Percentiles rank a stretch among this genome's conserved stretches.
Conservation (phyloP, 1,140 invertebrate genomes). For the Drosophila obscura region DNA sequence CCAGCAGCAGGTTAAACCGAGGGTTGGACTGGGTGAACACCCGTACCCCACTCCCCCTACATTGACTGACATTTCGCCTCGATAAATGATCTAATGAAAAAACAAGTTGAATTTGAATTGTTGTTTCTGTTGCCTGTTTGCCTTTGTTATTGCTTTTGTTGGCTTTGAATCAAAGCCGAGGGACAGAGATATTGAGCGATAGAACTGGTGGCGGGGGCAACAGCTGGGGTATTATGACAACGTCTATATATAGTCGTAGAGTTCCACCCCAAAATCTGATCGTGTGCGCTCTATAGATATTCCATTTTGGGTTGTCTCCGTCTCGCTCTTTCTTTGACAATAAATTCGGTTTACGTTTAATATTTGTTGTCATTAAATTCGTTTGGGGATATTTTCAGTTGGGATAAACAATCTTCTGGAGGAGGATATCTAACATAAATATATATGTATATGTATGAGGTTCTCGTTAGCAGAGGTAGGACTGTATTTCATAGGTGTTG, state of each 20-base stretch:
- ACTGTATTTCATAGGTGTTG: no score
- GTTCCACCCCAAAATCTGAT: conserved; percentile 38
- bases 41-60: neutral
- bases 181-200: conserved; percentile 33
- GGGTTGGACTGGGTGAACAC: conserved; percentile 11
- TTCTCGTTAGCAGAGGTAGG: no score
- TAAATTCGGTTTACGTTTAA: conserved; percentile 29
- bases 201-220: neutral
- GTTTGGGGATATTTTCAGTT: conserved; percentile 26
- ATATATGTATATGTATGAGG: no score
- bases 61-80: conserved; percentile 75
- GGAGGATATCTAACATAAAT: neutral
- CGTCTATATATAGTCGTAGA: conserved; percentile 43
- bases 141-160: conserved; percentile 44
- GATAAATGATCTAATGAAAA: conserved; percentile 74
- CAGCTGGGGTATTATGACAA: conserved; percentile 36
- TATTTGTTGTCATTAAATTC: conserved; percentile 33
- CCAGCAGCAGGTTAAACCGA: conserved; percentile 60
- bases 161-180: conserved; percentile 47
- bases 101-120: conserved; percentile 78
- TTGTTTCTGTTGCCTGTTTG: conserved; percentile 38
- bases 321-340: conserved; percentile 21
- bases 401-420: conserved; percentile 11
- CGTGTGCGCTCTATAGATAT: conserved; percentile 45
- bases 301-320: conserved; percentile 24